Evolutionary conservation across 53 echinoderm and acorn worm genomes (phyloP), one percentile per base, ranked within the genome.

Genomic region (Apostichopus leukothele): DNA sequence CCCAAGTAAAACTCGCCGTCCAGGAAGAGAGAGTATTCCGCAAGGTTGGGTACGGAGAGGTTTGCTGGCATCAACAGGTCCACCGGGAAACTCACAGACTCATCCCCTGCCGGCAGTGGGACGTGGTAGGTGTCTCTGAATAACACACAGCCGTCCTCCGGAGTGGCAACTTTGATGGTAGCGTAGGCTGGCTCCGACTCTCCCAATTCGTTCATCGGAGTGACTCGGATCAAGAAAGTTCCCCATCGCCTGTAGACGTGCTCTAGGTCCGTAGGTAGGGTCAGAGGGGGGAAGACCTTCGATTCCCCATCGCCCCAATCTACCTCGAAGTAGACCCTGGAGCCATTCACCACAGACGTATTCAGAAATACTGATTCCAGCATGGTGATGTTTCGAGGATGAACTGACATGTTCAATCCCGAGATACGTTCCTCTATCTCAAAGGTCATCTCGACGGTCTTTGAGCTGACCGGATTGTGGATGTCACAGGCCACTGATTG

Each of bases 281-380:
- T 74, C 9, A 71, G 61, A 51, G 61, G 75, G 59, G 21, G 11
- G 11, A 78, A 52, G 11, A 0, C 12, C 0, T 25, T 12, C 6
- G 88, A 67, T 12, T 27, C 18, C 18, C 90, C 91, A 39, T 93
- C 93, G 12, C 91, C 93, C 54, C 74, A 93, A 4, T 23, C 11
- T 0, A 91, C 76, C 1, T 20, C 9, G 25, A 85, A 91, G 12
- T 59, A 75, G 20, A 93, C 79, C 27, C 90, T 19, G 27, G 93
- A 93, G 16, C 93, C 93, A 51, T 50, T 55, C 52, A 19, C 53
- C 20, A 75, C 75, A 16, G 75, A 87, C 11, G 50, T 20, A 74
- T 53, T 73, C 73, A 87, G 53, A 27, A 53, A 21, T 20, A 87
- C 88, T 1, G 55, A 52, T 75, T 87, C 74, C 88, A 87, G 55